Evolutionary conservation across 1,140 invertebrate genomes (phyloP).

Genomic region (Gerris buenoi): DNA sequence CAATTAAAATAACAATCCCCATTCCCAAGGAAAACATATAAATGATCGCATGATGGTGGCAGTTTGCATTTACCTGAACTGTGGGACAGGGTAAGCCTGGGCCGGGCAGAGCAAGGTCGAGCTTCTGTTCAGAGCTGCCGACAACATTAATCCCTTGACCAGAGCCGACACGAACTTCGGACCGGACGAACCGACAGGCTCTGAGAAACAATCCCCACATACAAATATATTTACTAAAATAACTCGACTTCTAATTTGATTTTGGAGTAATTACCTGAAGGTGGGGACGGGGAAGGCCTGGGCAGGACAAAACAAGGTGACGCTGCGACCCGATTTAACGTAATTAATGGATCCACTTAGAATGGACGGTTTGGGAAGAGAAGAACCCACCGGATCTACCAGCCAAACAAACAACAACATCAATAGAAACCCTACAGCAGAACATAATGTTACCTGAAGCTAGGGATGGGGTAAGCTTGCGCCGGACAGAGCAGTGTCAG

Average conservation of each 20-base stretch:
- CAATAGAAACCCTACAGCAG: neutral
- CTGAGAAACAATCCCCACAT: too few species aligned
- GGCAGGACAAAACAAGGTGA: constrained; percentile 32
- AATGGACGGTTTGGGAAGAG: constrained; percentile 35
- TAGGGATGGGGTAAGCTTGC: constrained; percentile 49
- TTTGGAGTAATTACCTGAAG: constrained; percentile 49
- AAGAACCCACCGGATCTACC: constrained; percentile 29
- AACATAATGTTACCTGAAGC: constrained; percentile 41
- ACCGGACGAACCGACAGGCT: constrained; percentile 36
- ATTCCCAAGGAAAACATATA: too few species aligned
- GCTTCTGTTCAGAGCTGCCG: constrained; percentile 26
- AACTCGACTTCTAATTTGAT: too few species aligned
- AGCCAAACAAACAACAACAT: neutral
- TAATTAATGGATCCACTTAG: constrained; percentile 2
- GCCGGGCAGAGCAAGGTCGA: constrained; percentile 37
- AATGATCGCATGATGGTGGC: neutral
- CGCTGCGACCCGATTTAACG: constrained; percentile 10
- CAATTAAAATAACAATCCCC: neutral
- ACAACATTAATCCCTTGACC: constrained; percentile 27
- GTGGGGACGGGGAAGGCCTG: constrained; percentile 44
- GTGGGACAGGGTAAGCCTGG: constrained; percentile 46
- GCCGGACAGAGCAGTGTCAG: constrained; percentile 45
- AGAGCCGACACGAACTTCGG: constrained; percentile 37
- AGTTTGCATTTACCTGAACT: constrained; percentile 36
- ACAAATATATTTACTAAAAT: too few species aligned